phyloP scores from a whole-genome alignment of 2,113 vertebrate species.

The Hymenochirus boettgeri region DNA sequence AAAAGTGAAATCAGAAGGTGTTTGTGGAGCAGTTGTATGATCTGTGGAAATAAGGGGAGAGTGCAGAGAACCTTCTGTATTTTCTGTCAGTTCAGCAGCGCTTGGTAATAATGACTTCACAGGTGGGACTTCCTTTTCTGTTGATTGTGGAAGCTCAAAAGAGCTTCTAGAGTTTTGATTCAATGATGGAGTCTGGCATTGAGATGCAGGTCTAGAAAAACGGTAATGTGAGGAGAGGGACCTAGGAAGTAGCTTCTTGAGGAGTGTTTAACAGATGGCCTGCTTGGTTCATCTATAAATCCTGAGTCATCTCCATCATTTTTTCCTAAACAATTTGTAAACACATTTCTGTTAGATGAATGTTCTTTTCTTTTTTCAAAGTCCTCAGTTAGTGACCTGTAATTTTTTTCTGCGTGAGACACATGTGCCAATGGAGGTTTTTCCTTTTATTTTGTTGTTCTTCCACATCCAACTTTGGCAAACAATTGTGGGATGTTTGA shows the following conservation, averaged over 20 bases:
- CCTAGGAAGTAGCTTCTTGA: slow-evolving; percentile 86
- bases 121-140: slow-evolving; percentile 56
- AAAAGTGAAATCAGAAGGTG: slow-evolving; percentile 82
- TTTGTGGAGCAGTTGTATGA: slow-evolving; percentile 81
- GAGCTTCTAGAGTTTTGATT: slow-evolving; percentile 65
- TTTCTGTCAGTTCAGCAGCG: slow-evolving; percentile 73
- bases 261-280: slow-evolving; percentile 67
- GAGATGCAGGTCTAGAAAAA: slow-evolving; percentile 68
- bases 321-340: slow-evolving; percentile 89
- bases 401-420: slow-evolving; percentile 83
- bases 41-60: slow-evolving; percentile 87
- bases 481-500: slow-evolving; percentile 56
- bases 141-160: slow-evolving; percentile 53
- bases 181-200: slow-evolving; percentile 53
- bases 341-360: slow-evolving; percentile 81
- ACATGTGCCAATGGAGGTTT: slow-evolving; percentile 81
- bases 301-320: slow-evolving; percentile 92
- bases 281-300: slow-evolving; percentile 81
- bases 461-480: slow-evolving; percentile 59
- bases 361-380: slow-evolving; percentile 78
- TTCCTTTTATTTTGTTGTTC: slow-evolving; percentile 71
- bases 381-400: slow-evolving; percentile 88
- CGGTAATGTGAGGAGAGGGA: slow-evolving; percentile 90
- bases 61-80: slow-evolving; percentile 77
- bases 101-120: slow-evolving; percentile 63